Conservation (phyloP, 2,113 vertebrate species). For the Epinephelus moara region DNA sequence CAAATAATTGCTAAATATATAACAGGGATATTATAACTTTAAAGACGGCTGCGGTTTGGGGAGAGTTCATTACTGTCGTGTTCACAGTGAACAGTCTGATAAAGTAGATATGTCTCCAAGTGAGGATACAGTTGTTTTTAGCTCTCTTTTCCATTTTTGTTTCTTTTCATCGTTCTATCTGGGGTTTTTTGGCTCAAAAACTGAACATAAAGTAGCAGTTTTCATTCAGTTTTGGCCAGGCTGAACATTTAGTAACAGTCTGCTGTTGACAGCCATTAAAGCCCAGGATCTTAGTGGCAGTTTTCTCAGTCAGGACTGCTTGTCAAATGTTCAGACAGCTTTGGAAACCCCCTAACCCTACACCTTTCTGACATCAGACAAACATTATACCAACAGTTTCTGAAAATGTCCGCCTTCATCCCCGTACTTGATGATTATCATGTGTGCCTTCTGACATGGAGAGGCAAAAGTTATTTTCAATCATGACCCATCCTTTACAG, state of each 20-base stretch:
- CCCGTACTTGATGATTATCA: neutral
- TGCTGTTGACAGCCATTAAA: neutral
- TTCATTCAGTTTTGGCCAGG: neutral
- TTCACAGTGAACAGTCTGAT: constrained; percentile 31
- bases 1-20: constrained; percentile 63
- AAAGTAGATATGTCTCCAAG: constrained; percentile 41
- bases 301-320: neutral
- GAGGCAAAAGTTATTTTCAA: too few relatives aligned
- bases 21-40: constrained; percentile 44
- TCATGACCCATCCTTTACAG: too few relatives aligned
- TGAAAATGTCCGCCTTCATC: neutral
- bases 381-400: neutral
- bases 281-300: neutral
- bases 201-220: neutral
- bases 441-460: too few relatives aligned
- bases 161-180: neutral
- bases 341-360: neutral
- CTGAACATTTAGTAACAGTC: neutral
- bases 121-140: constrained; percentile 15
- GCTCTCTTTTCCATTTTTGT: neutral
- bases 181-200: neutral
- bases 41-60: constrained; percentile 41
- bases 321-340: neutral
- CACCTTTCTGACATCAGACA: neutral
- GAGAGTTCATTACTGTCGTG: constrained; percentile 25